Evolutionary conservation across 1,140 invertebrate genomes (phyloP).

Genomic region (Heterodera carotae): DNA sequence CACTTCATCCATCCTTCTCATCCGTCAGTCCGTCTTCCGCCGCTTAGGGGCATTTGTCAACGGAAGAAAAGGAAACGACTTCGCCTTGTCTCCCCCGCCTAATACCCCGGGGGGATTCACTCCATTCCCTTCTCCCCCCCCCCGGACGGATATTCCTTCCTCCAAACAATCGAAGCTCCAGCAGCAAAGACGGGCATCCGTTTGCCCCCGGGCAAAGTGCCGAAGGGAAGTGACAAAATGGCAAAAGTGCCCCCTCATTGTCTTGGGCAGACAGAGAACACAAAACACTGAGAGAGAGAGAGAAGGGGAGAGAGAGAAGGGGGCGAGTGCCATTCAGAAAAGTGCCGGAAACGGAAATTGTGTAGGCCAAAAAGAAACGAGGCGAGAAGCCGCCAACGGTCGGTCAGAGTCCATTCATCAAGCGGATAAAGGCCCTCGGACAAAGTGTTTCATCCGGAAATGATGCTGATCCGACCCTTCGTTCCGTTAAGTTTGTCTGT

Average conservation of each 20-base stretch:
- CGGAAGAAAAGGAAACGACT: no score
- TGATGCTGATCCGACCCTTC: no score
- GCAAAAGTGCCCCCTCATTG: background rate
- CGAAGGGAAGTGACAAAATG: background rate
- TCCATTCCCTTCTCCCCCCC: background rate
- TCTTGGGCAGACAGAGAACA: background rate
- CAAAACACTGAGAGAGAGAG: background rate
- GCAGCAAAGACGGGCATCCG: background rate
- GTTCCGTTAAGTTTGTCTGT: no score
- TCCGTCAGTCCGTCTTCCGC: no score
- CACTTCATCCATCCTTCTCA: background rate
- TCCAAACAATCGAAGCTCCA: background rate
- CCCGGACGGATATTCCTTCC: background rate
- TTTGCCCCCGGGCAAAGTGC: background rate
- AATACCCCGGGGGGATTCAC: background rate
- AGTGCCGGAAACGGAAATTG: slow-evolving; percentile 2
- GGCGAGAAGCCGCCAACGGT: background rate
- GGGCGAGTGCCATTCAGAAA: background rate
- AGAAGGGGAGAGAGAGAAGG: background rate
- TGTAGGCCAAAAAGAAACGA: background rate
- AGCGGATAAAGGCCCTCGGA: background rate
- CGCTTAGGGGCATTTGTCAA: background rate
- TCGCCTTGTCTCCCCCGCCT: background rate
- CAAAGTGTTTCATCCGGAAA: background rate
- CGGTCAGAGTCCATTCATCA: background rate